phyloP scores from a whole-genome alignment of 2,797 vertebrate genomes.

The Gobio occitaniae region DNA sequence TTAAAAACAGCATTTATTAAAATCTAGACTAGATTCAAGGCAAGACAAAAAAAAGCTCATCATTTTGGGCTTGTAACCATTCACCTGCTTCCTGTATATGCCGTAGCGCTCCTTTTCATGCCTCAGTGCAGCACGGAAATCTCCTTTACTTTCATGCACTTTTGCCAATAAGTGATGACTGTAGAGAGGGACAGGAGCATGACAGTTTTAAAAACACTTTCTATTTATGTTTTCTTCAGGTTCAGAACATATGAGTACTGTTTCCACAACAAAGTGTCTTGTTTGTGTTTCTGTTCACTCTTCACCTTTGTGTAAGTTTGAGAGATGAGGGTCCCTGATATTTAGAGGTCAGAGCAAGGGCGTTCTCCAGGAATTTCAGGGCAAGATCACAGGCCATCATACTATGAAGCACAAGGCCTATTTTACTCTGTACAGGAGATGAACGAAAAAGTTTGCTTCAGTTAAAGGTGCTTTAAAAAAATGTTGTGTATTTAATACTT shows the following conservation, averaged over 20 bases:
- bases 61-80: not conserved
- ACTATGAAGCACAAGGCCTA: constrained; percentile 89
- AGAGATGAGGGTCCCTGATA: constrained; percentile 86
- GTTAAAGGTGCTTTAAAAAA: not conserved
- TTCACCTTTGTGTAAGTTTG: constrained; percentile 90
- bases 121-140: constrained; percentile 89
- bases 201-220: not conserved
- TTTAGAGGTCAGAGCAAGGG: constrained; percentile 85
- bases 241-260: not conserved
- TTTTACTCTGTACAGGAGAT: constrained; percentile 84
- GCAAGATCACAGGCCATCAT: constrained; percentile 92
- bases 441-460: not conserved
- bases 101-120: constrained; percentile 91
- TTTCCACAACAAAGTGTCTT: not conserved
- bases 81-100: constrained; percentile 90
- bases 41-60: not conserved
- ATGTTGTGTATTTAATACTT: not conserved
- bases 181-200: constrained; percentile 35
- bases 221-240: not conserved
- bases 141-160: constrained; percentile 91
- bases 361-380: constrained; percentile 90
- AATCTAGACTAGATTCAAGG: not conserved
- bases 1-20: not conserved
- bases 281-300: not conserved
- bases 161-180: constrained; percentile 92